Evolutionary conservation across 2,113 vertebrate species (phyloP).

Genomic region (Peromyscus polionotus): DNA sequence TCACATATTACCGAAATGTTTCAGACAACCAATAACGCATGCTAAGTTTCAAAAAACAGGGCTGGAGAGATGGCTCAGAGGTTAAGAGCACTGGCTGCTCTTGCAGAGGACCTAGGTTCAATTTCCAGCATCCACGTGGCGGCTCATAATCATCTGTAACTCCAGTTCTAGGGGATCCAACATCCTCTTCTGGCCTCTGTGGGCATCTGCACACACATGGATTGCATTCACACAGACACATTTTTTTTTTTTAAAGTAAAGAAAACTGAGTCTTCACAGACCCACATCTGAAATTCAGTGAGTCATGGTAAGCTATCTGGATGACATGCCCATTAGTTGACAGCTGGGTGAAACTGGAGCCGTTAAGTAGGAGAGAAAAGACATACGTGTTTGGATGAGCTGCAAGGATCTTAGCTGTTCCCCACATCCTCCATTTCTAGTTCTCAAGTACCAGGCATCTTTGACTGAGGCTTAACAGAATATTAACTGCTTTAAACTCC

Average conservation of each 20-base stretch:
- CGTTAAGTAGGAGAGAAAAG: neutral
- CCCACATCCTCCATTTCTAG: neutral
- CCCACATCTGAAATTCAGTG: constrained; percentile 44
- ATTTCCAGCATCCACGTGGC: neutral
- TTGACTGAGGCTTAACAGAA: constrained; percentile 26
- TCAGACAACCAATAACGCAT: neutral
- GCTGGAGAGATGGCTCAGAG: neutral
- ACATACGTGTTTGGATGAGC: neutral
- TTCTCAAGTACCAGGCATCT: neutral
- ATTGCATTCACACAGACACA: neutral
- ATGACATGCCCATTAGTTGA: neutral
- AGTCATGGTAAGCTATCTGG: constrained; percentile 3
- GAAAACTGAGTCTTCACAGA: neutral
- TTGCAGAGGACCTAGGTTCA: neutral
- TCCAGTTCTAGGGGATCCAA: neutral
- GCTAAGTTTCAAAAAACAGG: neutral
- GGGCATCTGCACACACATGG: neutral
- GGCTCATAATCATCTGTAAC: neutral
- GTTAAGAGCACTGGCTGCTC: neutral
- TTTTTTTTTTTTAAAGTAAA: neutral
- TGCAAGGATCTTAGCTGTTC: constrained; percentile 5
- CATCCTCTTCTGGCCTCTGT: neutral
- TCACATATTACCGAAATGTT: constrained; percentile 15
- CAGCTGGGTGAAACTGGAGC: constrained; percentile 2
- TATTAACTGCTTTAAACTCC: constrained; percentile 45